Evolutionary conservation across 2,113 vertebrate species (phyloP).

Genomic region (Trichomycterus rosablanca): DNA sequence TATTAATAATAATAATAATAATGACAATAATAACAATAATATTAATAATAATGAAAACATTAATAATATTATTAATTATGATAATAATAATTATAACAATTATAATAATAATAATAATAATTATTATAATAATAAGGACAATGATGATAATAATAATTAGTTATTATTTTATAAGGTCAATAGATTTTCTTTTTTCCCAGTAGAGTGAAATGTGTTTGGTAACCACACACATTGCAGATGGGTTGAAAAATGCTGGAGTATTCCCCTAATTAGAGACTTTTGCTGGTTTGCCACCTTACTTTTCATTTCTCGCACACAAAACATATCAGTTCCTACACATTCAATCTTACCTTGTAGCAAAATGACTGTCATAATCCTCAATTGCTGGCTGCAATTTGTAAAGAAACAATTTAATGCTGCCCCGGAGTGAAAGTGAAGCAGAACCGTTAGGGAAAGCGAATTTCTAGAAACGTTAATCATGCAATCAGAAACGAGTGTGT

Average conservation of each 20-base stretch:
- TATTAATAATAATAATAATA: no score
- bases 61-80: no score
- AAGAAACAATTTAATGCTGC: conserved; percentile 34
- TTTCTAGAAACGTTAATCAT: not conserved
- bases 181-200: no score
- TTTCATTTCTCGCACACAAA: conserved; percentile 10
- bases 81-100: no score
- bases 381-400: conserved; percentile 70
- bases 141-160: no score
- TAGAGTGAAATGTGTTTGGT: not conserved
- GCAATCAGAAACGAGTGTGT: not conserved
- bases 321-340: conserved; percentile 28
- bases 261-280: not conserved
- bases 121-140: no score
- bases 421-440: conserved; percentile 1
- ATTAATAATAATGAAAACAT: no score
- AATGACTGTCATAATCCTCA: conserved; percentile 87
- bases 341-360: conserved; percentile 88
- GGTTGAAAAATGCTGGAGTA: no score
- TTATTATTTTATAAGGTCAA: no score
- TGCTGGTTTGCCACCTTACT: no score
- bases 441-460: not conserved
- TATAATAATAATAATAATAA: no score
- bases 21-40: no score
- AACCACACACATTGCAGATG: conserved; percentile 33